phyloP scores from a whole-genome alignment of 2,888 invertebrate genomes.

The Apodemia mormo region DNA sequence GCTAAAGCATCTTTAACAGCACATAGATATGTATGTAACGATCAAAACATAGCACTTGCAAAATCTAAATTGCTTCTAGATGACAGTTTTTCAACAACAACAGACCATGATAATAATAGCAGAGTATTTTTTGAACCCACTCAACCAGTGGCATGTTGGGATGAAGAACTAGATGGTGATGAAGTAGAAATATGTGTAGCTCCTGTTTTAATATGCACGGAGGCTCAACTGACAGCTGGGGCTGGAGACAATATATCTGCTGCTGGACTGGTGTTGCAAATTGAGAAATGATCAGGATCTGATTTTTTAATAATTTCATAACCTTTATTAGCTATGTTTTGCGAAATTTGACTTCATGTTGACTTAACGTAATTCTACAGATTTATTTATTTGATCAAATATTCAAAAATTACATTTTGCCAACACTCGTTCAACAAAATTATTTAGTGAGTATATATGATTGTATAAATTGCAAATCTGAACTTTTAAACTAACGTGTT shows the following conservation, averaged over 20 bases:
- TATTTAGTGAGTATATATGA: too few species aligned
- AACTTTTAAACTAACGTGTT: too few species aligned
- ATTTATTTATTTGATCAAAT: too few species aligned
- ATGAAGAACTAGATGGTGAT: constrained; percentile 80
- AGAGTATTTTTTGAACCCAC: constrained; percentile 85
- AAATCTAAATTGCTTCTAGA: constrained; percentile 86
- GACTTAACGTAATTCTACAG: too few species aligned
- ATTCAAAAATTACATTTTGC: too few species aligned
- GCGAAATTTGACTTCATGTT: not conserved
- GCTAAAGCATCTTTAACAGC: constrained; percentile 92
- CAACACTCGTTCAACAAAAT: too few species aligned
- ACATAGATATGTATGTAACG: constrained; percentile 90
- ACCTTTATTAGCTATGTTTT: not conserved
- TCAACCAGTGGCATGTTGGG: constrained; percentile 92
- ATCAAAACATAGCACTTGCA: constrained; percentile 77
- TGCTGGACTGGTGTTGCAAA: constrained; percentile 90
- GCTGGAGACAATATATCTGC: constrained; percentile 95
- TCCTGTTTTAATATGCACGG: constrained; percentile 91
- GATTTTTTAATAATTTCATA: not conserved
- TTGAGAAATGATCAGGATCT: constrained; percentile 62
- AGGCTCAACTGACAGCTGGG: constrained; percentile 91
- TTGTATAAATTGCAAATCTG: too few species aligned
- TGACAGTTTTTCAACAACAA: constrained; percentile 90
- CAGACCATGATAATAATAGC: constrained; percentile 70
- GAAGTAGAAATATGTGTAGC: constrained; percentile 88